These are phyloP conservation scores for Platysteira castanea DNA, from an alignment of 2,113 vertebrate genomes.

Conservation along the genomic window DNA sequence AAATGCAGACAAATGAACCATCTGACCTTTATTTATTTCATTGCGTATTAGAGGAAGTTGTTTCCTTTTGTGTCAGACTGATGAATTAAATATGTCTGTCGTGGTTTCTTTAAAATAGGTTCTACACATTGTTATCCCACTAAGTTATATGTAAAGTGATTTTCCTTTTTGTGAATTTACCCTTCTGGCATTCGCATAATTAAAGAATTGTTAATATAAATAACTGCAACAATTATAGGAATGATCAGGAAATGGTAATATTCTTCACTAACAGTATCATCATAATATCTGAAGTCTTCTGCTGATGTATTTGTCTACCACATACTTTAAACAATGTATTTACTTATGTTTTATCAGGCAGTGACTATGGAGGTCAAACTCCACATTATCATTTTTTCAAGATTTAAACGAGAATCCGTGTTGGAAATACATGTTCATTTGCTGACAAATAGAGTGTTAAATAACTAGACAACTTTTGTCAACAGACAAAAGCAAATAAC, in stretches of 20 bases:
- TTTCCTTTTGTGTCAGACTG: slow-evolving; percentile 30
- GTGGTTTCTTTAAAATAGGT: slow-evolving; percentile 38
- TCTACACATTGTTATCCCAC: neutral
- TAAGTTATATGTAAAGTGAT: slow-evolving; percentile 49
- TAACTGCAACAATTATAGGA: neutral
- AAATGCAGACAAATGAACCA: neutral
- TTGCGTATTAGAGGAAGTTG: neutral
- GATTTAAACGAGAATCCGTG: neutral
- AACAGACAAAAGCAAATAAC: slow-evolving; percentile 6
- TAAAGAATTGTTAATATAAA: slow-evolving; percentile 14
- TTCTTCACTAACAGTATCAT: neutral
- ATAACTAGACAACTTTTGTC: neutral
- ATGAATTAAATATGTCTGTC: slow-evolving; percentile 6
- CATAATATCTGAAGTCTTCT: neutral
- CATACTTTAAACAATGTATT: slow-evolving; percentile 14
- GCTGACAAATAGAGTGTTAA: neutral
- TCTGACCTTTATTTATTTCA: slow-evolving; percentile 28
- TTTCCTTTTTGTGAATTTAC: neutral
- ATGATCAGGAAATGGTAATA: neutral
- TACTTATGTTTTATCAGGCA: slow-evolving; percentile 30
- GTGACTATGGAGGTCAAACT: slow-evolving; percentile 35
- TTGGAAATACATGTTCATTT: neutral
- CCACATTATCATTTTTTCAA: neutral
- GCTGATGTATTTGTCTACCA: slow-evolving; percentile 4
- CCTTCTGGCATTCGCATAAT: neutral